Evolutionary conservation across 2,113 vertebrate species (phyloP), one percentile per base, ranked within the genome.

Genomic region (Gymnobelideus leadbeateri): DNA sequence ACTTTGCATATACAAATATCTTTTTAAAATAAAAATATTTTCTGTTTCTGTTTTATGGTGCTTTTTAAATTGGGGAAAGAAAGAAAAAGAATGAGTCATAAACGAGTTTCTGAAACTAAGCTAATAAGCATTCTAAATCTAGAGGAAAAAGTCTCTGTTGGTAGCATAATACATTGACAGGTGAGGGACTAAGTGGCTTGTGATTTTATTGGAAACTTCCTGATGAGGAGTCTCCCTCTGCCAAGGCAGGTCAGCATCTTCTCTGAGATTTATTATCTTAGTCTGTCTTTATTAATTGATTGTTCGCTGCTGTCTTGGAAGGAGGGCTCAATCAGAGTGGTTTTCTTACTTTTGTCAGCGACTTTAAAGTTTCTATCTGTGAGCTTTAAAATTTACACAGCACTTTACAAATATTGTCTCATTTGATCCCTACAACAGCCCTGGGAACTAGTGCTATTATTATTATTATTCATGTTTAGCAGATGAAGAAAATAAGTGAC

Each of bases 61-160:
- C 6, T 77, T 77, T 93, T 96, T 96, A 5, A 7, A 92, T 94
- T 96, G 92, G 95, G 95, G 90, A 96, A 95, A 92, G 10, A 31
- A 28, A 61, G 91, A 96, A 96, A 92, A 7, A 23, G 43, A 52
- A 52, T 93, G 91, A 95, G 90, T 95, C 96, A 3, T 95, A 57
- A 25, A 19, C 90, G 55, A 84, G 53, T 84, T 93, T 89, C 61
- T 50, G 91, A 26, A 43, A 47, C 19, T 95, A 92, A 94, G 92
- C 94, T 92, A 96, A 96, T 77, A 46, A 23, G 77, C 54, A 31
- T 94, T 95, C 25, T 93, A 95, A 94, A 50, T 90, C 84, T n/a
- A 94, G 84, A 93, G 77, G 14, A 91, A 94, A 97, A 91, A 47
- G 50, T 77, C 37, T 77, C 68, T 37, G 37, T 19, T 77, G 37